phyloP scores from a whole-genome alignment of 2,888 invertebrate genomes.

The Phaonia tiefii region DNA sequence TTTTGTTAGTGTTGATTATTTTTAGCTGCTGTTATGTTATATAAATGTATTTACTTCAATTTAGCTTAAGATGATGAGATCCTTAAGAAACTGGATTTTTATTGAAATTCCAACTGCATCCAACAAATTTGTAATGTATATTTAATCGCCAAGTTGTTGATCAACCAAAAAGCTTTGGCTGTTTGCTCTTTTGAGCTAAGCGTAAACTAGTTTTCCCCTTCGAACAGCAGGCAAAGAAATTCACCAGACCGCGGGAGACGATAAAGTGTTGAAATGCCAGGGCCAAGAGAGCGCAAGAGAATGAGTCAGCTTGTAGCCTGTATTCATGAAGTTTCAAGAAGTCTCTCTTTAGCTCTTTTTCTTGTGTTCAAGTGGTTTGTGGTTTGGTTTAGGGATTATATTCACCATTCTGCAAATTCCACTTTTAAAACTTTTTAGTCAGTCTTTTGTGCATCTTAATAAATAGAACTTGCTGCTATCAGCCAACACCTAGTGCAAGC shows the following conservation, averaged over 20 bases:
- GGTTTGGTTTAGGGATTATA: slow-evolving; percentile 29
- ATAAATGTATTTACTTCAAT: slow-evolving; percentile 47
- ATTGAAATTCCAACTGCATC: slow-evolving; percentile 45
- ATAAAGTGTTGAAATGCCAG: no score
- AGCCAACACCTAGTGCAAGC: slow-evolving; percentile 81
- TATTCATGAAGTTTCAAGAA: slow-evolving; percentile 1
- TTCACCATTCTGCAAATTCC: slow-evolving; percentile 74
- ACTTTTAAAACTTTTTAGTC: slow-evolving; percentile 51
- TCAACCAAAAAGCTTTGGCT: slow-evolving; percentile 50
- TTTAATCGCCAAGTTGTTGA: slow-evolving; percentile 23
- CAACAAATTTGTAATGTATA: slow-evolving; percentile 45
- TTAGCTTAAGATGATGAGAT: slow-evolving; percentile 41
- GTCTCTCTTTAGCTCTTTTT: slow-evolving; percentile 44
- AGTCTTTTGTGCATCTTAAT: slow-evolving; percentile 77
- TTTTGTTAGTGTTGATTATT: no score
- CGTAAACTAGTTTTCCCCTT: slow-evolving; percentile 45
- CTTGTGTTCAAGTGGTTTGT: slow-evolving; percentile 1
- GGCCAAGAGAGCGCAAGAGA: not conserved
- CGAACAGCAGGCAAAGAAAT: slow-evolving; percentile 6
- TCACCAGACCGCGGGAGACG: slow-evolving; percentile 15
- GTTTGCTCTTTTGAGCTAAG: not conserved
- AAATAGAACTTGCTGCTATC: slow-evolving; percentile 80
- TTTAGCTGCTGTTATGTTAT: slow-evolving; percentile 37
- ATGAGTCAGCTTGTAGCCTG: not conserved
- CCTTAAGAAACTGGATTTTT: slow-evolving; percentile 52